A percentile compares a stretch with the other conserved stretches of the same genome.
Evolutionary conservation across 2,797 vertebrate species (phyloP).

Genomic region (Clarias fuscus): DNA sequence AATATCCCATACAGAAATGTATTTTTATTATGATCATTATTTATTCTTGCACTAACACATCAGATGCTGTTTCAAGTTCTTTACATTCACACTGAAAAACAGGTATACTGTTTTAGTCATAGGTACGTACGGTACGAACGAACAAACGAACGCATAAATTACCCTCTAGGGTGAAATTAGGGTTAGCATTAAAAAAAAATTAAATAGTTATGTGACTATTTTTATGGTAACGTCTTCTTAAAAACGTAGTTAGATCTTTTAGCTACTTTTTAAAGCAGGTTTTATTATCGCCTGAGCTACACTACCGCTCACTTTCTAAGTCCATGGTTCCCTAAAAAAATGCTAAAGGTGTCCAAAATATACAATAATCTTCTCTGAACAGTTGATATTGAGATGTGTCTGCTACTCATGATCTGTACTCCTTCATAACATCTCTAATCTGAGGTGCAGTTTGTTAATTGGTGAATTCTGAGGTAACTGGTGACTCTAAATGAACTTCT

Average conservation of each 20-base stretch:
- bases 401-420: no score
- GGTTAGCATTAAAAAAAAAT: background rate
- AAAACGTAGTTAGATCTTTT: background rate
- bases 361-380: no score
- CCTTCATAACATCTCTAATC: no score
- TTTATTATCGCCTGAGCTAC: no score
- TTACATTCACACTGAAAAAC: background rate
- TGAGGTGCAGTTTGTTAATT: no score
- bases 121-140: no score
- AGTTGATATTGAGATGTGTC: no score
- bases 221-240: background rate
- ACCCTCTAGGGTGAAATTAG: background rate
- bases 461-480: no score
- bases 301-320: no score
- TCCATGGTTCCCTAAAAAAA: no score
- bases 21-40: background rate
- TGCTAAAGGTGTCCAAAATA: no score
- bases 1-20: background rate
- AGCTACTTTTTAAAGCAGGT: background rate
- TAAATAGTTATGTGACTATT: background rate
- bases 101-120: background rate
- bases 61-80: background rate
- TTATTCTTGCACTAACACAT: slow-evolving; percentile 4
- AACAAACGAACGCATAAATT: background rate
- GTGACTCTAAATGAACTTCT: no score